phyloP scores from a whole-genome alignment of 2,888 invertebrate genomes.

The Dryobotodes eremita region DNA sequence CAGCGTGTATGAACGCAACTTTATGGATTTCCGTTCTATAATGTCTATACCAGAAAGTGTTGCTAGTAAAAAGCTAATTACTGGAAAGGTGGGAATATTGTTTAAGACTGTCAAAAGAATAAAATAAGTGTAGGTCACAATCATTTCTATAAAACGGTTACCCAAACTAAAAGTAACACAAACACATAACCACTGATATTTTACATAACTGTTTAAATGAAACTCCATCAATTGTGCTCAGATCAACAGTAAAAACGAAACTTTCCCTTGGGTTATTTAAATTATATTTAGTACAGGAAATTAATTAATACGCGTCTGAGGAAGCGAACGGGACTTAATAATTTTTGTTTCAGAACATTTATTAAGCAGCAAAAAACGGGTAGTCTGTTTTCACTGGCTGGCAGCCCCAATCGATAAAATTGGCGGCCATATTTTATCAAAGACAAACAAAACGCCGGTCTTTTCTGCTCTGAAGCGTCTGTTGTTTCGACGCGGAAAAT shows the following conservation, averaged over 20 bases:
- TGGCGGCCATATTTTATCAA: constrained; percentile 76
- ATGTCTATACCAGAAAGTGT: constrained; percentile 37
- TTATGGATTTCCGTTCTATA: constrained; percentile 32
- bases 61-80: constrained; percentile 1
- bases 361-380: not conserved
- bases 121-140: not conserved
- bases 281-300: not conserved
- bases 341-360: not conserved
- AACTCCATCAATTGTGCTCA: not conserved
- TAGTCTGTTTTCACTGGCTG: constrained; percentile 1
- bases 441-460: constrained; percentile 87
- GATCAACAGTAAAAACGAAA: not conserved
- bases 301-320: not conserved
- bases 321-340: not conserved
- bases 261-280: not conserved
- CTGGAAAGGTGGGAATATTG: constrained; percentile 3
- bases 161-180: not conserved
- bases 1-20: constrained; percentile 28
- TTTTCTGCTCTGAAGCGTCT: constrained; percentile 87
- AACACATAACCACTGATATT: not conserved
- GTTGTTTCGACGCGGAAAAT: constrained; percentile 86
- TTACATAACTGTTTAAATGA: rapidly evolving
- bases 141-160: not conserved
- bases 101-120: rapidly evolving
- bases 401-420: constrained; percentile 46